A percentile compares a stretch with the other conserved stretches of the same genome.
Evolutionary conservation across 2,113 vertebrate species (phyloP).

Genomic region (Bufo gargarizans): DNA sequence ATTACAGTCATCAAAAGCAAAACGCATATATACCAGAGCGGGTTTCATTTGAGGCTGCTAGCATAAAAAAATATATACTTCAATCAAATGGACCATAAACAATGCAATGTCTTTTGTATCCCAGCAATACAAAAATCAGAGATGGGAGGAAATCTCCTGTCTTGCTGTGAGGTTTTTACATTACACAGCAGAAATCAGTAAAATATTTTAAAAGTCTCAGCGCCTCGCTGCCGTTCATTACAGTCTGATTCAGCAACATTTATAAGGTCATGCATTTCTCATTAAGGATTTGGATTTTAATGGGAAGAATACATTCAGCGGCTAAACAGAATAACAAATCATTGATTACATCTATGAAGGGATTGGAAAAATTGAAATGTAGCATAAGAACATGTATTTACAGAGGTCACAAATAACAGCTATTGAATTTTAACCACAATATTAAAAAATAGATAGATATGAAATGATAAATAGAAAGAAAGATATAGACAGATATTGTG

Average conservation of each 20-base stretch:
- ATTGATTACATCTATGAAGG: slow-evolving; percentile 23
- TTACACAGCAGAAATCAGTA: slow-evolving; percentile 49
- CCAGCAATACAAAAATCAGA: slow-evolving; percentile 41
- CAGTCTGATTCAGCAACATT: slow-evolving; percentile 47
- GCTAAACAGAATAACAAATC: slow-evolving; percentile 36
- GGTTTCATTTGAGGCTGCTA: slow-evolving; percentile 29
- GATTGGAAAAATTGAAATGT: slow-evolving; percentile 1
- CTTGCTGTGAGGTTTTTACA: slow-evolving; percentile 51
- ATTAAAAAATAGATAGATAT: no score
- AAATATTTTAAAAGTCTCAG: slow-evolving; percentile 38
- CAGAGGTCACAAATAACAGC: background rate
- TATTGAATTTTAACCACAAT: background rate
- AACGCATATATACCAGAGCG: background rate
- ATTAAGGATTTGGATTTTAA: slow-evolving; percentile 35
- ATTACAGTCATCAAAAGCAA: background rate
- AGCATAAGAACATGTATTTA: background rate
- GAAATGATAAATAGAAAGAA: background rate
- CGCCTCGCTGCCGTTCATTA: slow-evolving; percentile 14
- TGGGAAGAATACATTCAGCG: background rate
- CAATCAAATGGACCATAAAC: slow-evolving; percentile 52
- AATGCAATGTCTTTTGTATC: slow-evolving; percentile 42
- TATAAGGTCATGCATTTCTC: slow-evolving; percentile 43
- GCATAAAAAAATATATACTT: slow-evolving; percentile 35
- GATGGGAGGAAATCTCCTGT: slow-evolving; percentile 27
- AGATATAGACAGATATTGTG: background rate